Percentiles rank a stretch among this genome's conserved stretches.
Conservation (phyloP, 2,113 vertebrate genomes). For the Lichenostomus cassidix region DNA sequence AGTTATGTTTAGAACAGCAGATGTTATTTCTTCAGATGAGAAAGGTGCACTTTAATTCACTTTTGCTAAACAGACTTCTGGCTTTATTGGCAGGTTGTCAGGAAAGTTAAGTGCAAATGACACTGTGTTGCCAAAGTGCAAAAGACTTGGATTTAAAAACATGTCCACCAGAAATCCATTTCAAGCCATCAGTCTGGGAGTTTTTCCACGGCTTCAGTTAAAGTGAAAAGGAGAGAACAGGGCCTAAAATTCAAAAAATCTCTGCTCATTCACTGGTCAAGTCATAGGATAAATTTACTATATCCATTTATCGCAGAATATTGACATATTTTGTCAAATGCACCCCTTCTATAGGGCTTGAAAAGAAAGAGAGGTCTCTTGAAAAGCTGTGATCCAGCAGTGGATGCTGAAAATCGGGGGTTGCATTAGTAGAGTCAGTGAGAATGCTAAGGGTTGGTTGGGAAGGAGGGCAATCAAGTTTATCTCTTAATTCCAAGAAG, state of each 20-base stretch:
- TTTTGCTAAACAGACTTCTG: slow-evolving; percentile 4
- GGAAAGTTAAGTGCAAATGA: slow-evolving; percentile 28
- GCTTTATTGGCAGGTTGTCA: neutral
- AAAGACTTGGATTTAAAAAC: slow-evolving; percentile 26
- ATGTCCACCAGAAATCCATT: neutral
- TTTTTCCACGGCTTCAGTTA: slow-evolving; percentile 3
- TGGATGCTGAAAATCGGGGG: neutral
- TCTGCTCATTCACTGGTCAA: neutral
- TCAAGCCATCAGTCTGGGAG: neutral
- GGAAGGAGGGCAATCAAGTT: neutral
- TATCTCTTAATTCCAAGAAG: neutral
- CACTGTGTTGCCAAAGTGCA: neutral
- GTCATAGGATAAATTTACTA: neutral
- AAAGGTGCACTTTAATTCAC: neutral
- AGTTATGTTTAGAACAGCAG: slow-evolving; percentile 7
- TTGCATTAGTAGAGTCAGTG: neutral
- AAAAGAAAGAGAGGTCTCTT: neutral
- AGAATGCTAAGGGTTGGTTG: neutral
- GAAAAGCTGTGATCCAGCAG: neutral
- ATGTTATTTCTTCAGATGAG: slow-evolving; percentile 23
- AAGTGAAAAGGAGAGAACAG: neutral
- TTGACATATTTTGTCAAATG: neutral
- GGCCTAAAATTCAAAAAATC: neutral
- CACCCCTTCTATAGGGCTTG: neutral
- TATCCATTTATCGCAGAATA: neutral